Percentiles rank a stretch among this genome's conserved stretches.
phyloP scores from a whole-genome alignment of 2,888 invertebrate species.

The Drosophila histrio region DNA sequence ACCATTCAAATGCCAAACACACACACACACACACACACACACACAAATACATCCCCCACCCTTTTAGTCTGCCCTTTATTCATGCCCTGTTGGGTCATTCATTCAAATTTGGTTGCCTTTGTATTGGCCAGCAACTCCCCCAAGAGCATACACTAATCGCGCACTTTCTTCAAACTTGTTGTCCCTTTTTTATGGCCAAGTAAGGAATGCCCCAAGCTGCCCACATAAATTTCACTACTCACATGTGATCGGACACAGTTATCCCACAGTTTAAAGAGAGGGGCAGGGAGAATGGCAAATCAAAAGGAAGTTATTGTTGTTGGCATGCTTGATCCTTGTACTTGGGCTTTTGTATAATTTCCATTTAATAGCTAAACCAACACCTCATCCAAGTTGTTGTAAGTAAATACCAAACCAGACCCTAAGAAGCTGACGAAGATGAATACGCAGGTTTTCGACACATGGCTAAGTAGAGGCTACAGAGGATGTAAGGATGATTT shows the following conservation, averaged over 20 bases:
- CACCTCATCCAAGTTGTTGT: slow-evolving; percentile 48
- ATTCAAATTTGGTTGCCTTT: slow-evolving; percentile 66
- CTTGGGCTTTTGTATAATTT: slow-evolving; percentile 63
- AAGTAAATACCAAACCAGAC: slow-evolving; percentile 40
- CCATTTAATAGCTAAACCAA: slow-evolving; percentile 73
- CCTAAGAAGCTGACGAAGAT: slow-evolving; percentile 76
- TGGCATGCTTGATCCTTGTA: slow-evolving; percentile 17
- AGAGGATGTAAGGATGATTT: slow-evolving; percentile 40
- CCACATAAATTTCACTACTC: slow-evolving; percentile 65
- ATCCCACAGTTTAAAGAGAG: slow-evolving; percentile 55
- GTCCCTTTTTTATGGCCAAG: slow-evolving; percentile 65
- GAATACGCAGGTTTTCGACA: slow-evolving; percentile 74
- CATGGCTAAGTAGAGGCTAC: slow-evolving; percentile 12
- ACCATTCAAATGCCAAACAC: slow-evolving; percentile 56
- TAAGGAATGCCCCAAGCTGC: slow-evolving; percentile 35
- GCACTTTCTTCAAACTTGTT: slow-evolving; percentile 56
- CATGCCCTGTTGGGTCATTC: slow-evolving; percentile 44
- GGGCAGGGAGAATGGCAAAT: slow-evolving; percentile 45
- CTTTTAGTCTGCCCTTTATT: slow-evolving; percentile 15
- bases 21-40: slow-evolving; percentile 20
- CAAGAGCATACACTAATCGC: slow-evolving; percentile 45
- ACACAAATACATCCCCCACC: background rate
- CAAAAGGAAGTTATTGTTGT: slow-evolving; percentile 74
- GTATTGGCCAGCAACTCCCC: slow-evolving; percentile 39
- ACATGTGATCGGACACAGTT: slow-evolving; percentile 59